Base-by-base conservation (phyloP, 2,888 invertebrate genomes). In the Globia sparganii region DNA sequence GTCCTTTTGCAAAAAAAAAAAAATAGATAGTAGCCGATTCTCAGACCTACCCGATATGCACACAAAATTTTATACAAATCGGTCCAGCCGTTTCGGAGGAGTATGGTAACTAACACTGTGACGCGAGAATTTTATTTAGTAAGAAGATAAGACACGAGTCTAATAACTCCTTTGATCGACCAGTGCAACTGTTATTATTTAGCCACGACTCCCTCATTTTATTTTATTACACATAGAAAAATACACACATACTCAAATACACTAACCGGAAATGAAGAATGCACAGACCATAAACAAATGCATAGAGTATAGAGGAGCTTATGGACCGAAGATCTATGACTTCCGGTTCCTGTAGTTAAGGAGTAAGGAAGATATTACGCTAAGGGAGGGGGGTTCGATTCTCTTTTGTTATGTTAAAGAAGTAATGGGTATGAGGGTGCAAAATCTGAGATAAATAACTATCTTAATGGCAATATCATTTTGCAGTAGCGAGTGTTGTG, bases 251-350 rank as follows among this genome's bases (percentile, higher is more conserved):
- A 73, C 34, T 21, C n/a, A 25, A 62, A 28, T 8, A 71, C 15
- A 49, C 43, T 21, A n/a, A 40, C 78, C 83, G 90, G 90, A 90
- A 88, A 85, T 84, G 77, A 80, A 80, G 61, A 75, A 75, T 70
- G 82, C 82, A 80, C 28, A 56, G 28, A 70, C 81, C 83, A 83
- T 86, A 88, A 87, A 89, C 83, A 82, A 80, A 73, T 75, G 59
- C 62, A 78, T 28, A 77, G 83, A 34, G 73, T 9, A 34, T 34
- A 73, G 21, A 85, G 84, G 83, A 86, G 75, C 88, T 90, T 90
- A 85, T 91, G 90, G 90, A 87, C 75, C 90, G 89, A 89, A 70
- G 88, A 90, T 90, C 91, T 90, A 92, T 91, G 88, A 80, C 91
- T 90, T 92, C 92, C 92, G 90, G 88, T 83, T 82, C 80, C 69